These are phyloP conservation scores for Oxyura jamaicensis DNA, from an alignment of 2,113 vertebrate species.

Conservation along the genomic window DNA sequence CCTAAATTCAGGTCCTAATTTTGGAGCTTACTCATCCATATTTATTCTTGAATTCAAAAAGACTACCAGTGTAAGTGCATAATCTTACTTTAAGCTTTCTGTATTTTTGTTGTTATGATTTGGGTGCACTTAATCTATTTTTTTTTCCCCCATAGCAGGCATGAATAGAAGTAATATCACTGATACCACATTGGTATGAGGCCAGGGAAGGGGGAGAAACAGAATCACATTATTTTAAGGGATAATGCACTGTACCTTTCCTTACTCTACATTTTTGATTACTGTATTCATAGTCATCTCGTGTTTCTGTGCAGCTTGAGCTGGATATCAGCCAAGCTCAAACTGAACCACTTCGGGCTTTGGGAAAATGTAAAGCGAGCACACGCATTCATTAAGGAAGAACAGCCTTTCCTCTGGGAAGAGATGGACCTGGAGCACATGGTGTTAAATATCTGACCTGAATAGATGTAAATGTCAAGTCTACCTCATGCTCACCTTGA, in stretches of 20 bases:
- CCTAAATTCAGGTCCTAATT: background rate
- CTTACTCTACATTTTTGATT: conserved; percentile 54
- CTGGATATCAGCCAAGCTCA: conserved; percentile 70
- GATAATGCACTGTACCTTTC: background rate
- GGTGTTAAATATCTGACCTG: conserved; percentile 67
- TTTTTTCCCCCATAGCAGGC: background rate
- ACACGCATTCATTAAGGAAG: conserved; percentile 70
- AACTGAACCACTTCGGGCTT: conserved; percentile 38
- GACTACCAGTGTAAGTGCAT: background rate
- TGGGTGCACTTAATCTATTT: background rate
- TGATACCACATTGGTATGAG: background rate
- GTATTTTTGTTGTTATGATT: background rate
- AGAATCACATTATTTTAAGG: background rate
- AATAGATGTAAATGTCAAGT: conserved; percentile 70
- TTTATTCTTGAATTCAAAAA: background rate
- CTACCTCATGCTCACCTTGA: conserved; percentile 30
- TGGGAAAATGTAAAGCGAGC: conserved; percentile 59
- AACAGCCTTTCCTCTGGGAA: conserved; percentile 68
- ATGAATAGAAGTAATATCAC: background rate
- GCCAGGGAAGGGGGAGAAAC: background rate
- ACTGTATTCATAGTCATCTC: conserved; percentile 67
- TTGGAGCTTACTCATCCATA: background rate
- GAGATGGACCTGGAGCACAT: conserved; percentile 5
- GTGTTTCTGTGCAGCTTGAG: conserved; percentile 56
- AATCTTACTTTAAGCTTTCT: background rate